Percentiles rank a stretch among this genome's conserved stretches.
Conservation (phyloP, 2,888 invertebrate genomes). For the Hoplodrina blanda region DNA sequence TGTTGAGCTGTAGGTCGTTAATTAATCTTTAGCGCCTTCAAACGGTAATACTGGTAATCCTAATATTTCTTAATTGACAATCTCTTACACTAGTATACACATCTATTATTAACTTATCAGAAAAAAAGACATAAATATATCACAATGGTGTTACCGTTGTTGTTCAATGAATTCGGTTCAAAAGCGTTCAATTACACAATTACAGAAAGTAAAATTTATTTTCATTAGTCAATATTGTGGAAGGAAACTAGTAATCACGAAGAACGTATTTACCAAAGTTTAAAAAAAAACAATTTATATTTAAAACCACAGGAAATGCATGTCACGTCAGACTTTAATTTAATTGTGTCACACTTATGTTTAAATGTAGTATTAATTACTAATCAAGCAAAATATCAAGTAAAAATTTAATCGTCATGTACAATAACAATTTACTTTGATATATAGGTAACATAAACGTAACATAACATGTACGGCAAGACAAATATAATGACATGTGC, state of each 20-base stretch:
- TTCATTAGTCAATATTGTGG: constrained; percentile 65
- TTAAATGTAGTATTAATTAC: constrained; percentile 8
- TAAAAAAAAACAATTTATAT: background rate
- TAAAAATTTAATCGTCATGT: background rate
- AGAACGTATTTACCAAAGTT: constrained; percentile 40
- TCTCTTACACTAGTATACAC: background rate
- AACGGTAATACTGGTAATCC: constrained; percentile 10
- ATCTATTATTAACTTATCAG: too few relatives aligned
- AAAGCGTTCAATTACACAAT: constrained; percentile 44
- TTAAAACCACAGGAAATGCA: background rate
- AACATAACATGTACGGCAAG: too few relatives aligned
- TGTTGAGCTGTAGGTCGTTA: too few relatives aligned
- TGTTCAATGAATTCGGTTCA: constrained; percentile 33
- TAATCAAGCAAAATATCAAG: background rate
- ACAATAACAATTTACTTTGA: constrained; percentile 24
- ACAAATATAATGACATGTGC: constrained; percentile 17
- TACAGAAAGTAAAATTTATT: constrained; percentile 41
- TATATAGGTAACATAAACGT: constrained; percentile 6
- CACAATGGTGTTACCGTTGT: constrained; percentile 3
- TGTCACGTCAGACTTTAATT: background rate
- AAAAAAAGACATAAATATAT: background rate
- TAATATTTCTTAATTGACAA: background rate
- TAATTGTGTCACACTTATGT: background rate
- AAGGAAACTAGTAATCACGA: constrained; percentile 64
- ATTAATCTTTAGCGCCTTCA: background rate